Base-by-base conservation (phyloP, 2,113 vertebrate genomes). In the Erinaceus europaeus region DNA sequence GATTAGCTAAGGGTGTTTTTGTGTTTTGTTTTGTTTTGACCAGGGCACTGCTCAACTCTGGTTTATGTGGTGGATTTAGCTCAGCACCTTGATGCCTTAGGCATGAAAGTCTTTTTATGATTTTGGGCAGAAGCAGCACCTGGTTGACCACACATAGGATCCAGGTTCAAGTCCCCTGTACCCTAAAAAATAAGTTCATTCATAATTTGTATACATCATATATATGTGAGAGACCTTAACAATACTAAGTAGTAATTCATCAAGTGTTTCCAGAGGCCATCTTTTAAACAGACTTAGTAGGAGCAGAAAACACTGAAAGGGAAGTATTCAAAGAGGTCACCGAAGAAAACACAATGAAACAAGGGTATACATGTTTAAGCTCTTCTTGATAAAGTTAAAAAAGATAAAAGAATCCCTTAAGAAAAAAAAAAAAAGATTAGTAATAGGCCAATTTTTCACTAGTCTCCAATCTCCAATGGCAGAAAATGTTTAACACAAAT, bases 401-500 rank as follows among this genome's bases (percentile, higher is more conserved):
- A 29, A 27, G 27, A 27, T 57, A 57, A 9, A 27, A 27, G 18
- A 27, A 57, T 57, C 55, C 27, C 25, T 23, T 57, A 57, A 3
- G 23, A 29, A 11, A 29, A 57, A 57, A 29, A 3, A 50, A 27
- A 23, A 27, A 55, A 20, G 21, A 25, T 55, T 55, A 8, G 55
- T 27, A 9, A 57, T 27, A 27, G 55, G 29, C 55, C 15, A 9
- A 64, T 21, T 36, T 62, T 64, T 64, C 25, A 23, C 29, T 94
- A 55, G 38, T 57, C 90, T 87, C 42, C 89, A 88, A 94, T 95
- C 93, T 90, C n/a, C n/a, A 94, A 67, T 78, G 90, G 68, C 74
- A 86, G 88, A 92, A 57, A 93, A 40, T 78, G 55, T 94, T 96
- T 92, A 94, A 95, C n/a, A 90, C 87, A 92, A 95, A 94, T 93